Percentiles rank a stretch among this genome's conserved stretches.
Evolutionary conservation across 2,113 vertebrate species (phyloP).

Genomic region (Oryzias woworae): DNA sequence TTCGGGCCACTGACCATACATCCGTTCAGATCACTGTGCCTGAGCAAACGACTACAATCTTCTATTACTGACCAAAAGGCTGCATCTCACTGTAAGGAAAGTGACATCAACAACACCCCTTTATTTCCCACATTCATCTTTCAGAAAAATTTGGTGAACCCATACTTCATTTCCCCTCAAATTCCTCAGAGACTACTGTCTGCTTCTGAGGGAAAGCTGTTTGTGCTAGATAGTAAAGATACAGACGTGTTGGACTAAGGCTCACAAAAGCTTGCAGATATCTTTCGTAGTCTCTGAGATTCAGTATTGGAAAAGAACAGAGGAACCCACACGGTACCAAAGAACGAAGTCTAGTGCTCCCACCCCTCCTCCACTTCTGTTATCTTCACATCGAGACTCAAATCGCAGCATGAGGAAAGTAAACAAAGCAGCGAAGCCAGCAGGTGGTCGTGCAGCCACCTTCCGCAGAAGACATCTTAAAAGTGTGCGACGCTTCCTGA

Average conservation of each 20-base stretch:
- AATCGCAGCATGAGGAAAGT: conserved; percentile 33
- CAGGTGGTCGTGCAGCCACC: conserved; percentile 16
- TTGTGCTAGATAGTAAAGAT: conserved; percentile 38
- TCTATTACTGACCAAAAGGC: conserved; percentile 24
- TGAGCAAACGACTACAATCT: too few species aligned
- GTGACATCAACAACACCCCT: conserved; percentile 9
- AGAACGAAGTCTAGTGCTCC: too few species aligned
- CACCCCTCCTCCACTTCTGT: neutral
- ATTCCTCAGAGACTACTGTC: conserved; percentile 21
- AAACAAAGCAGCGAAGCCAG: conserved; percentile 30
- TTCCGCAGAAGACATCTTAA: conserved; percentile 11
- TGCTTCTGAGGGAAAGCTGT: conserved; percentile 15
- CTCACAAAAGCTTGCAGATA: conserved; percentile 24
- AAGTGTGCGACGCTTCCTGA: conserved; percentile 29
- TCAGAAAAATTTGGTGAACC: conserved; percentile 31
- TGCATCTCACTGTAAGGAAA: conserved; percentile 11
- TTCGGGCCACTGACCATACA: conserved; percentile 57
- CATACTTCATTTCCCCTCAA: conserved; percentile 12
- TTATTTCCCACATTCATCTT: conserved; percentile 23
- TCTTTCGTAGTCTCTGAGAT: conserved; percentile 38
- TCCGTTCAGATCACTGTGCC: conserved; percentile 27
- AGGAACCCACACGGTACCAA: neutral
- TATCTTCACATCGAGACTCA: conserved; percentile 13
- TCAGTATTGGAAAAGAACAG: conserved; percentile 10
- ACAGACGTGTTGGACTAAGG: conserved; percentile 3